Evolutionary conservation across 2,888 invertebrate species (phyloP).

Genomic region (Nematopogon swammerdamellus): DNA sequence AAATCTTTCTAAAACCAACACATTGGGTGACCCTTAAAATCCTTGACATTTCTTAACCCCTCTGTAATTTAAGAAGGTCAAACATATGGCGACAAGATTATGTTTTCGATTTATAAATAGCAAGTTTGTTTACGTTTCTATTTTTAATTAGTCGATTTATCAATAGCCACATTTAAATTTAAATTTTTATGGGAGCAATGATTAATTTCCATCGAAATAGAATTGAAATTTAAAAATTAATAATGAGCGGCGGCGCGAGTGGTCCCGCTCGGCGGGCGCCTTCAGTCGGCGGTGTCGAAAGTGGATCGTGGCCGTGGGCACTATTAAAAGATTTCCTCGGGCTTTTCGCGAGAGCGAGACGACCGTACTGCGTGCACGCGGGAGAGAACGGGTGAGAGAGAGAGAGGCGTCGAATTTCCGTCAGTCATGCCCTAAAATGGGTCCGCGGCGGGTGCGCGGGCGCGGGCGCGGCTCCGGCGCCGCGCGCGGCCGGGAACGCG

Average conservation of each 20-base stretch:
- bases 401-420: conserved; percentile 63
- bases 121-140: background rate
- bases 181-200: background rate
- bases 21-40: no score
- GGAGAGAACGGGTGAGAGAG: conserved; percentile 47
- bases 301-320: conserved; percentile 59
- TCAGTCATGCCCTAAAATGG: conserved; percentile 73
- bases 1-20: no score
- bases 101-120: background rate
- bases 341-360: conserved; percentile 52
- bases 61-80: no score
- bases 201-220: background rate
- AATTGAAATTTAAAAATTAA: background rate
- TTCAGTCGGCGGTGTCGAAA: conserved; percentile 27
- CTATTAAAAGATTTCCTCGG: conserved; percentile 59
- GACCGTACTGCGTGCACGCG: conserved; percentile 32
- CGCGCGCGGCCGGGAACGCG: conserved; percentile 18
- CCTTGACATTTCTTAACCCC: no score
- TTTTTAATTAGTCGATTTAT: background rate
- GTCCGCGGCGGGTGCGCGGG: conserved; percentile 58
- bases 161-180: background rate
- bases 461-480: conserved; percentile 39
- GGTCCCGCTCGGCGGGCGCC: background rate
- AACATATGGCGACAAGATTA: no score
- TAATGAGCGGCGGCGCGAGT: background rate